These are phyloP conservation scores for Ia io DNA, from an alignment of 2,113 vertebrate genomes.

Conservation along the genomic window DNA sequence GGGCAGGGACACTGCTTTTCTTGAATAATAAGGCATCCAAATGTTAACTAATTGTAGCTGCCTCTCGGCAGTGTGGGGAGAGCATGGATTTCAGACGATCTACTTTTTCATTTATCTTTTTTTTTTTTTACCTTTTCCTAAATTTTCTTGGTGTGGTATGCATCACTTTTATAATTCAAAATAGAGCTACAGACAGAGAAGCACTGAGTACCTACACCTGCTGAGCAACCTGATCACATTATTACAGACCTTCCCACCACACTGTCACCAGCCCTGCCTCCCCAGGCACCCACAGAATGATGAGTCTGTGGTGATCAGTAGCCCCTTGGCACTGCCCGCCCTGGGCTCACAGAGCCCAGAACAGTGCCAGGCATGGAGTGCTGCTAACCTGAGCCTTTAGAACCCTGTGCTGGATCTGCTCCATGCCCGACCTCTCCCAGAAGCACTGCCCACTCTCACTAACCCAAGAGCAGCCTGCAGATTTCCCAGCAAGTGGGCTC, in stretches of 20 bases:
- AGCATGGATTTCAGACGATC: background rate
- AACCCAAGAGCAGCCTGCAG: background rate
- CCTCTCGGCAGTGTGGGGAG: too few relatives aligned
- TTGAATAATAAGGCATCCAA: background rate
- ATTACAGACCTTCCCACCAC: background rate
- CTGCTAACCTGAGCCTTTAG: background rate
- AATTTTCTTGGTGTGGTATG: background rate
- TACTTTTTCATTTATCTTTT: background rate
- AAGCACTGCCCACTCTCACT: background rate
- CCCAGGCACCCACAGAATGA: rapidly evolving
- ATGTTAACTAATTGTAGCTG: background rate
- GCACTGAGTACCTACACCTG: too few relatives aligned
- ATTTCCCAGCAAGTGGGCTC: background rate
- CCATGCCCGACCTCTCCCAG: rapidly evolving
- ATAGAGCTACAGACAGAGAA: background rate
- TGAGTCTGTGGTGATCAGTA: background rate
- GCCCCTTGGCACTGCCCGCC: background rate
- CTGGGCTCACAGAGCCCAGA: background rate
- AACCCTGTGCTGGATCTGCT: background rate
- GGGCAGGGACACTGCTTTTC: background rate
- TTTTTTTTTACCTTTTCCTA: background rate
- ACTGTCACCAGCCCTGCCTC: background rate
- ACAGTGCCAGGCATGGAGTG: background rate
- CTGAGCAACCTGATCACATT: background rate
- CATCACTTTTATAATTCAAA: background rate